phyloP scores from a whole-genome alignment of 92 coral and sea anemone genomes.

The Phenganax marumi region DNA sequence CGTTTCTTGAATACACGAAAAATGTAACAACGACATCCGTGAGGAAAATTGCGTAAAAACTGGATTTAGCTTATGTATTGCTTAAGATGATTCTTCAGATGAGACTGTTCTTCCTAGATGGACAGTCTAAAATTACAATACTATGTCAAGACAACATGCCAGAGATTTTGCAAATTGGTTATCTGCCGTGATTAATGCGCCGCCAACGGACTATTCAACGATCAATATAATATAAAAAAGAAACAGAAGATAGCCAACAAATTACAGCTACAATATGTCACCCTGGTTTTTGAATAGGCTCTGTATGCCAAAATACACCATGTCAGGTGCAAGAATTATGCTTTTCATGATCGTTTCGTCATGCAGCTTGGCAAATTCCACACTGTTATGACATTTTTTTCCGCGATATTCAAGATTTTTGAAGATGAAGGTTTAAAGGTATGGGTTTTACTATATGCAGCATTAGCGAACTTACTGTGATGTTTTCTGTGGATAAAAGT shows the following conservation, averaged over 20 bases:
- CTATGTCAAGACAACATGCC: constrained; percentile 5
- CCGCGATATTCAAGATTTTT: background rate
- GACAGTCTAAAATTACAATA: background rate
- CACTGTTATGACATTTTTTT: background rate
- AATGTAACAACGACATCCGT: no score
- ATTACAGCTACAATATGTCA: background rate
- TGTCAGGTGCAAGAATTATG: constrained; percentile 1
- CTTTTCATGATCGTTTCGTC: background rate
- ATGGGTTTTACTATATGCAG: no score
- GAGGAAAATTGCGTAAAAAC: constrained; percentile 14
- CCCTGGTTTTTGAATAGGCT: background rate
- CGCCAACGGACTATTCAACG: background rate
- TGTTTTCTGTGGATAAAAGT: no score
- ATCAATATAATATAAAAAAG: background rate
- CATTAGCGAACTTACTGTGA: no score
- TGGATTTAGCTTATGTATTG: constrained; percentile 44
- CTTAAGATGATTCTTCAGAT: constrained; percentile 26
- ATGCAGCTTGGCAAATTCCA: background rate
- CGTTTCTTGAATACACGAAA: no score
- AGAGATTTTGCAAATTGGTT: constrained; percentile 1
- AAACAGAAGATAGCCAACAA: background rate
- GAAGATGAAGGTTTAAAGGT: background rate
- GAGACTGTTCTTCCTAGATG: constrained; percentile 10
- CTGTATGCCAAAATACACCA: constrained; percentile 3
- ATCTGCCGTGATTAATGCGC: constrained; percentile 15